Base-by-base conservation (phyloP, 1,140 invertebrate species). In the Trachymyrmex cornetzi region DNA sequence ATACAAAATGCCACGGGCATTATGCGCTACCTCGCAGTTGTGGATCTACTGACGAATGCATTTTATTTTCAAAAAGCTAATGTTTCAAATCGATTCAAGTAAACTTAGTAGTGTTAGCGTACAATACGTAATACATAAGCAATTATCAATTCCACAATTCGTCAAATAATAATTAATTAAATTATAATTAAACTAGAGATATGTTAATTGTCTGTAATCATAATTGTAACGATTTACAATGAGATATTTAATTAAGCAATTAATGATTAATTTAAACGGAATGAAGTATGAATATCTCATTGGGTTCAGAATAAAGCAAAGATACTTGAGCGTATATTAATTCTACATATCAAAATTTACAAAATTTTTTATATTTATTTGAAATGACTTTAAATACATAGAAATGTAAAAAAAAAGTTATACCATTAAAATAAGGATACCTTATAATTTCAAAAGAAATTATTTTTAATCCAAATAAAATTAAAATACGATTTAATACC, bases 61-160 rank as follows among this genome's bases (percentile, higher is more conserved):
- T 50, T 74, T 74, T 48, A 75, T 9, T 75, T 74, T 48, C n/a
- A 75, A 84, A 75, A 22, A 14, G 19, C 5, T 50, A 74, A 74
- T 48, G 34, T 38, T 82, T 48, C 7, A 19, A 24, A 81, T 74
- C 2, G 9, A 50, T 22, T 61, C 9, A n/a, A 48, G 4, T 9
- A 5, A 24, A 82, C n/a, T 44, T 30, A 38, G 30, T 55, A 69
- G 22, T 77, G 22, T 38, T 61, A 53, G 3, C 14, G 14, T 27
- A 34, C 3, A 34, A 27, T 57, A 30, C 11, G 30, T 12, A 22
- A 34, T 59, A 24, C 16, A 44, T 34, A 27, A 67, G 3, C 5
- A 12, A 24, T 79, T 12, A 67, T 50, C 16, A 34, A 7, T 30
- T 3, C 7, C 16, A 64, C 11, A 67, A 55, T 59, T 80, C 19